Evolutionary conservation across 2,888 invertebrate species (phyloP).

Genomic region (Eurytoma adleriae): DNA sequence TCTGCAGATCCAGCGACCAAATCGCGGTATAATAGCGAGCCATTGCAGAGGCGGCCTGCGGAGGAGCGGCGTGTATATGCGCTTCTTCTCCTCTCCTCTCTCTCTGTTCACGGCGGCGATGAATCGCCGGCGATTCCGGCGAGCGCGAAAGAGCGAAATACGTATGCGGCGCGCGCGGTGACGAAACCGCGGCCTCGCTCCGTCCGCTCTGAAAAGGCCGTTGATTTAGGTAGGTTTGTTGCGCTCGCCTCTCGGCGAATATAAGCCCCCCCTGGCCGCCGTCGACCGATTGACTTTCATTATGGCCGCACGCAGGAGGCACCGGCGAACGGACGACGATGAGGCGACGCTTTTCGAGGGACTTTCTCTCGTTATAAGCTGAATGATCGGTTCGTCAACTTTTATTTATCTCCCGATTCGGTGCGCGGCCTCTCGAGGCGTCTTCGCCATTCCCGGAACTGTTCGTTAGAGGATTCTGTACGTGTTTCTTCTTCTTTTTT

Average conservation of each 20-base stretch:
- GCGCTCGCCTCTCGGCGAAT: background rate
- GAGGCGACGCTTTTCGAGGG: background rate
- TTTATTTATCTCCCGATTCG: background rate
- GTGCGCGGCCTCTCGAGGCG: background rate
- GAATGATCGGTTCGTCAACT: slow-evolving; percentile 14
- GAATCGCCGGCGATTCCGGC: slow-evolving; percentile 2
- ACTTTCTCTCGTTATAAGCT: slow-evolving; percentile 40
- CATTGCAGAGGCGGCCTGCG: slow-evolving; percentile 23
- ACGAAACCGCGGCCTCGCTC: slow-evolving; percentile 31
- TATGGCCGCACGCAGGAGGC: background rate
- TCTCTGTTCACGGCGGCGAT: background rate
- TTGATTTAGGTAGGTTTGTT: slow-evolving; percentile 31
- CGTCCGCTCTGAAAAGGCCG: slow-evolving; percentile 2
- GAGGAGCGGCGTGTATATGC: slow-evolving; percentile 10
- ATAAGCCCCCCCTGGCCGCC: background rate
- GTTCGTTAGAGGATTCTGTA: no score
- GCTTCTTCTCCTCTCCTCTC: slow-evolving; percentile 6
- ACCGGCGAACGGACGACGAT: background rate
- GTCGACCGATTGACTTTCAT: background rate
- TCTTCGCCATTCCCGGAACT: no score
- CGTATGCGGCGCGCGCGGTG: background rate
- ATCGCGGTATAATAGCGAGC: background rate
- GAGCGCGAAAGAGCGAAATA: background rate
- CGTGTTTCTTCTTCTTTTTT: no score
- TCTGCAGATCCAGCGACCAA: no score